A percentile compares a stretch with the other conserved stretches of the same genome.
Conservation (phyloP, 1,140 invertebrate species). For the Drosophila lacertosa region DNA sequence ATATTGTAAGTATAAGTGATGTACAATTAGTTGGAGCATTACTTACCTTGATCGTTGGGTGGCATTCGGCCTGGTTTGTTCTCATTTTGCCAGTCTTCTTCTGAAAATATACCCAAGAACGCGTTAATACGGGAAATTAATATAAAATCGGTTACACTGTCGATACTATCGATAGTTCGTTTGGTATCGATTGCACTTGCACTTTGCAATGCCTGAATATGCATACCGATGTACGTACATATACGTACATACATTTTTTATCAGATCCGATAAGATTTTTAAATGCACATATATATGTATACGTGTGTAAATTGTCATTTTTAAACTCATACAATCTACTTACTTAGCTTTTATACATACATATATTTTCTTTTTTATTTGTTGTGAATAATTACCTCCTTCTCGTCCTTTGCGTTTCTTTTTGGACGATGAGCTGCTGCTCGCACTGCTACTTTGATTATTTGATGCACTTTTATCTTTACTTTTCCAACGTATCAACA, state of each 20-base stretch:
- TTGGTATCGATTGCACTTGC: not conserved
- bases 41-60: slow-evolving; percentile 74
- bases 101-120: slow-evolving; percentile 28
- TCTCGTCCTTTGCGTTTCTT: slow-evolving; percentile 86
- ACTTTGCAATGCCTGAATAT: not conserved
- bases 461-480: slow-evolving; percentile 86
- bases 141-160: not conserved
- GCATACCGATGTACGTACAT: not conserved
- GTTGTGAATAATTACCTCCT: slow-evolving; percentile 71
- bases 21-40: not conserved
- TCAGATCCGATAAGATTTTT: not conserved
- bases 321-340: too few relatives aligned
- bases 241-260: slow-evolving; percentile 2
- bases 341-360: not conserved
- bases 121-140: not conserved
- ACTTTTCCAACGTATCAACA: slow-evolving; percentile 86
- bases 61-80: slow-evolving; percentile 74
- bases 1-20: not conserved
- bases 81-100: slow-evolving; percentile 84
- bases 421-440: slow-evolving; percentile 84
- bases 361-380: not conserved
- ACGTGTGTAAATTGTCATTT: not conserved
- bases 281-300: not conserved
- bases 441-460: slow-evolving; percentile 68
- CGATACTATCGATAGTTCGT: slow-evolving; percentile 28